Base-by-base conservation (phyloP, 2,888 invertebrate genomes). In the Peribatodes rhomboidaria region DNA sequence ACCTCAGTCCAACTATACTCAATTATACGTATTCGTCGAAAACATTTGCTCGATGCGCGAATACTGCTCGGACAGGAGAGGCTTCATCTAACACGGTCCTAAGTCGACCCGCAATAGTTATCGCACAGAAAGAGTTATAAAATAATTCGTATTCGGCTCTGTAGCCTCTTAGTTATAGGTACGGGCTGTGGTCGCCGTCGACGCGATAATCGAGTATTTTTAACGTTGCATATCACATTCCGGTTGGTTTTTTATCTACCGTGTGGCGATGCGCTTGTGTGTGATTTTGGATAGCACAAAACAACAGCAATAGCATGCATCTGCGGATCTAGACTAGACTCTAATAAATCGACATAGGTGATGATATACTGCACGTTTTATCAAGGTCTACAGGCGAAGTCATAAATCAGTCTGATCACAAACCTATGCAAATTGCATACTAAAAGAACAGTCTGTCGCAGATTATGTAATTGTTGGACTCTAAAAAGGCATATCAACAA, bases 1-100 rank as follows among this genome's bases (percentile, higher is more conserved):
- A 79, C 83, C 83, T 75, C 80, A 72, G 75, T 72, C 83, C 78
- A 79, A 80, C 81, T 80, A 78, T 77, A 80, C 79, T 82, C 88
- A 86, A 88, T 88, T 89, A 89, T 86, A 82, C 78, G 82, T 80
- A 84, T 87, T 81, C 82, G 82, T 73, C 85, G 83, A 86, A 86
- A 82, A 84, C 82, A 81, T 83, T 79, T 78, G 76, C 72, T 77
- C 72, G 83, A 74, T 80, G 70, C 74, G 75, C 72, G 78, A 77
- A 79, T 83, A 85, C 79, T 81, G 82, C 85, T 82, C 70, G 74
- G 72, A 68, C 74, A 68, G 71, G 68, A 73, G 73, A 81, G 71
- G 74, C 81, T 80, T 71, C 71, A 55, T 61, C 66, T 64, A 68
- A 61, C 69, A 54, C 62, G 49, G 65, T 44, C 67, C 49, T 68